Percentiles rank a stretch among this genome's conserved stretches.
Conservation (phyloP, 2,797 vertebrate species). For the Aeoliscus strigatus region DNA sequence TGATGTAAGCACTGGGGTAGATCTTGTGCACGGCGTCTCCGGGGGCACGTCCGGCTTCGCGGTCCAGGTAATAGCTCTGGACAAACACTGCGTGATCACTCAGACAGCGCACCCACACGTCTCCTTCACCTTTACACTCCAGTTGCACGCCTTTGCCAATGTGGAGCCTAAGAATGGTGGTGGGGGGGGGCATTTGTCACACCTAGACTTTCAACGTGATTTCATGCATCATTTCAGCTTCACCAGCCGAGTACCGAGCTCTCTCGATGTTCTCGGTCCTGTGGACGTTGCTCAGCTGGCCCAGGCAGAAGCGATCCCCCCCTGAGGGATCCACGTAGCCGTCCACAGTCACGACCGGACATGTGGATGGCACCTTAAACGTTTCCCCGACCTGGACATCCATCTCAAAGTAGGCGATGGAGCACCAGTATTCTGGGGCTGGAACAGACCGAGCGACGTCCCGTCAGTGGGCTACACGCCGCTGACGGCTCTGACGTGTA, state of each 20-base stretch:
- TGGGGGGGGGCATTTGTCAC: too few species aligned
- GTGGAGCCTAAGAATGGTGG: conserved; percentile 83
- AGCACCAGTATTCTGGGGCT: conserved; percentile 99
- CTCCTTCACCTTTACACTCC: conserved; percentile 95
- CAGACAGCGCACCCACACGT: conserved; percentile 94
- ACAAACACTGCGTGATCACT: conserved; percentile 96
- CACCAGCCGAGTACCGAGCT: conserved; percentile 83
- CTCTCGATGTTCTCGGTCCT: conserved; percentile 96
- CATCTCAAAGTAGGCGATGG: conserved; percentile 98
- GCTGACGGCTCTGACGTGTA: too few species aligned
- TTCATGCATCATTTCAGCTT: too few species aligned
- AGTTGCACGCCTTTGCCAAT: conserved; percentile 96
- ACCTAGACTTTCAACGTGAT: background rate
- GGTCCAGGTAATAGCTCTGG: conserved; percentile 95
- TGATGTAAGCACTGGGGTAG: conserved; percentile 95
- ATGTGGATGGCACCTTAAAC: conserved; percentile 94
- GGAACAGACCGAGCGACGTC: conserved; percentile 3
- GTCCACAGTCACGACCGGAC: conserved; percentile 93
- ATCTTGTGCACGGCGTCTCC: conserved; percentile 97
- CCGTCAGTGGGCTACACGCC: background rate
- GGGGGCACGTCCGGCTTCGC: conserved; percentile 90
- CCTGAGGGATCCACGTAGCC: conserved; percentile 97
- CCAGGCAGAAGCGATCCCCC: conserved; percentile 94
- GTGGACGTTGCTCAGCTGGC: conserved; percentile 97
- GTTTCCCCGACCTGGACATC: conserved; percentile 98